These are phyloP conservation scores for Girardia tigrina DNA, from an alignment of 2,888 invertebrate species.

Conservation along the genomic window DNA sequence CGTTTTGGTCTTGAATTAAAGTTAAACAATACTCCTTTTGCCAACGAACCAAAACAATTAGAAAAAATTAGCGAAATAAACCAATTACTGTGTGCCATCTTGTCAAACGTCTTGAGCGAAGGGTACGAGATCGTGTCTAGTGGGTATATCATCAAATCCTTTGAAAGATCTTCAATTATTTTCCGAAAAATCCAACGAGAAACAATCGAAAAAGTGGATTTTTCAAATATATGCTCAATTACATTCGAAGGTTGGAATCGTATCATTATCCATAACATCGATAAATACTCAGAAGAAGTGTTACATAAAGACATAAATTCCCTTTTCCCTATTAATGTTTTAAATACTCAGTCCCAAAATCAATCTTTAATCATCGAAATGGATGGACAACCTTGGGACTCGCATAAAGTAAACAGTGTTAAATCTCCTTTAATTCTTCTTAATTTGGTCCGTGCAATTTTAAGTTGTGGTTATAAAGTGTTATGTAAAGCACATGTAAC, in stretches of 20 bases:
- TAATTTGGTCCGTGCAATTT: conserved; percentile 27
- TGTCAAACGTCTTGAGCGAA: conserved; percentile 30
- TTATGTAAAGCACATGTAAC: conserved; percentile 31
- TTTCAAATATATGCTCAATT: neutral
- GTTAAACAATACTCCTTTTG: conserved; percentile 32
- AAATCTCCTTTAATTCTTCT: conserved; percentile 34
- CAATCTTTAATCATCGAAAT: conserved; percentile 28
- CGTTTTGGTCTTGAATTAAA: conserved; percentile 33
- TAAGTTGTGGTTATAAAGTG: conserved; percentile 30
- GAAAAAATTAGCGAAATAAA: conserved; percentile 25
- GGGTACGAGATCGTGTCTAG: conserved; percentile 21
- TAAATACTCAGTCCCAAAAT: neutral
- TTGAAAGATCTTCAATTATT: conserved; percentile 24
- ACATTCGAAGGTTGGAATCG: conserved; percentile 32
- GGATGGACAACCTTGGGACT: conserved; percentile 36
- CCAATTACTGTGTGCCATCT: conserved; percentile 27
- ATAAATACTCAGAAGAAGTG: neutral
- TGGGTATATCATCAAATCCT: conserved; percentile 32
- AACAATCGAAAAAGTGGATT: conserved; percentile 25
- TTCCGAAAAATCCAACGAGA: conserved; percentile 21
- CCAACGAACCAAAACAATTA: conserved; percentile 25
- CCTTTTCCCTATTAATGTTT: neutral
- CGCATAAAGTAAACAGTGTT: conserved; percentile 33
- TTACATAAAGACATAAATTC: conserved; percentile 13
- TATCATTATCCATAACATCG: conserved; percentile 20